phyloP scores from a whole-genome alignment of 2,888 invertebrate genomes.

The Rhyacophila evoluta region DNA sequence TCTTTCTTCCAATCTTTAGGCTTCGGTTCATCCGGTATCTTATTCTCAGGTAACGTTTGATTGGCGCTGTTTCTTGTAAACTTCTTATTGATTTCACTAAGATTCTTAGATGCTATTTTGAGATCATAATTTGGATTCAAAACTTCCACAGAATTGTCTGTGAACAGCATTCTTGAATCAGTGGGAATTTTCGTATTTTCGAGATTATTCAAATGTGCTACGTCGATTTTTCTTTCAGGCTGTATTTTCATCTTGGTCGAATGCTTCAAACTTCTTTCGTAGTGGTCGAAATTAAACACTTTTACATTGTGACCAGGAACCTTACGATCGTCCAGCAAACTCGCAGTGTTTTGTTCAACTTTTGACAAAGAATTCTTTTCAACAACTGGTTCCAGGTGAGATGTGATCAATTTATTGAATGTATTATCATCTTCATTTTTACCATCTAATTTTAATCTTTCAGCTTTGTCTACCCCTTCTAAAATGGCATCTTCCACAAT shows the following conservation, averaged over 20 bases:
- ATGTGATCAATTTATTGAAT: background rate
- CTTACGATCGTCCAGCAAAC: conserved; percentile 29
- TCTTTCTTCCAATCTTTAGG: conserved; percentile 51
- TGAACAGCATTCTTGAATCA: conserved; percentile 61
- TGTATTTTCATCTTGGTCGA: conserved; percentile 60
- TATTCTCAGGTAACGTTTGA: conserved; percentile 44
- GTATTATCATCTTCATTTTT: background rate
- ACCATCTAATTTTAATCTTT: background rate
- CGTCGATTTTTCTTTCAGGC: conserved; percentile 66
- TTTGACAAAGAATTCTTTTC: conserved; percentile 1
- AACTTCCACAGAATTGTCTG: conserved; percentile 37
- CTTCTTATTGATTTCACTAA: conserved; percentile 52
- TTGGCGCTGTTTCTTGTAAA: conserved; percentile 44
- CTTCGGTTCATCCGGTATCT: background rate
- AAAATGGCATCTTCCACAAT: conserved; percentile 45
- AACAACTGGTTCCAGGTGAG: background rate
- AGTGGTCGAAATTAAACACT: conserved; percentile 70
- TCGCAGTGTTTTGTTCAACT: background rate
- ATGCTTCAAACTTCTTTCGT: conserved; percentile 65
- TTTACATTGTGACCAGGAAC: conserved; percentile 58
- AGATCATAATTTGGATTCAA: conserved; percentile 54
- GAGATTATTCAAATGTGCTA: conserved; percentile 67
- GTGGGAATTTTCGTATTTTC: conserved; percentile 68
- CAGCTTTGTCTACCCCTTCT: conserved; percentile 6
- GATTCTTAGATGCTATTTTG: conserved; percentile 59